A percentile compares a stretch with the other conserved stretches of the same genome.
These are phyloP conservation scores for Napeogenes inachia DNA, from an alignment of 2,888 invertebrate species.

Conservation along the genomic window DNA sequence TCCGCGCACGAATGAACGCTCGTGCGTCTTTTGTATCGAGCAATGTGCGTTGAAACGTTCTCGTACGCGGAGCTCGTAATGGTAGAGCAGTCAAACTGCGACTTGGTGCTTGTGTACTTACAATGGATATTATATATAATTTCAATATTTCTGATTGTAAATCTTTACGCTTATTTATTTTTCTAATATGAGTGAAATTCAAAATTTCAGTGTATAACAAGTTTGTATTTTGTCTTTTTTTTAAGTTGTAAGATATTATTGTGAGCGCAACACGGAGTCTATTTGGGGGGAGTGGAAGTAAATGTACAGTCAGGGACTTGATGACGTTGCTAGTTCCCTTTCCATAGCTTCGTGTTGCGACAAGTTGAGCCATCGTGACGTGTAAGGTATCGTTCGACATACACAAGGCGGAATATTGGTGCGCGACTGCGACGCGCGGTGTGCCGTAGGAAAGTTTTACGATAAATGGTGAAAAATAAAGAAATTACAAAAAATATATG, in stretches of 20 bases:
- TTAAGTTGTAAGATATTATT: conserved; percentile 39
- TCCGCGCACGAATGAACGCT: conserved; percentile 22
- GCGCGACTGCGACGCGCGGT: conserved; percentile 72
- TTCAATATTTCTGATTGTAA: conserved; percentile 53
- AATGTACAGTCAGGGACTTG: background rate
- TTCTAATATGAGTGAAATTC: conserved; percentile 39
- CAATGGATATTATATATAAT: conserved; percentile 59
- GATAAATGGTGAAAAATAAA: conserved; percentile 78
- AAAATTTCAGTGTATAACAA: conserved; percentile 37
- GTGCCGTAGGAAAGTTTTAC: conserved; percentile 76
- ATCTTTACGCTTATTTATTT: conserved; percentile 62
- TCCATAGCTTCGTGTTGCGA: conserved; percentile 37
- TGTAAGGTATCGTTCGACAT: conserved; percentile 54
- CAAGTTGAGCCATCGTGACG: conserved; percentile 41
- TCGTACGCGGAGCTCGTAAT: conserved; percentile 43
- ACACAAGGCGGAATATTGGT: conserved; percentile 73
- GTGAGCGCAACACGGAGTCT: conserved; percentile 54
- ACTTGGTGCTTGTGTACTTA: conserved; percentile 75
- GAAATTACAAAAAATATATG: conserved; percentile 65
- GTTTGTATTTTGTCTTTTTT: conserved; percentile 43
- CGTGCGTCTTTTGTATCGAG: conserved; percentile 10
- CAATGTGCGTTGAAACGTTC: conserved; percentile 14
- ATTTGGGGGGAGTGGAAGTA: conserved; percentile 23
- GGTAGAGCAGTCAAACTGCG: conserved; percentile 66
- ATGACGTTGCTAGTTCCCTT: conserved; percentile 1